A percentile compares a stretch with the other conserved stretches of the same genome.
phyloP scores from a whole-genome alignment of 2,797 vertebrate genomes.

The Sebastes cheni region DNA sequence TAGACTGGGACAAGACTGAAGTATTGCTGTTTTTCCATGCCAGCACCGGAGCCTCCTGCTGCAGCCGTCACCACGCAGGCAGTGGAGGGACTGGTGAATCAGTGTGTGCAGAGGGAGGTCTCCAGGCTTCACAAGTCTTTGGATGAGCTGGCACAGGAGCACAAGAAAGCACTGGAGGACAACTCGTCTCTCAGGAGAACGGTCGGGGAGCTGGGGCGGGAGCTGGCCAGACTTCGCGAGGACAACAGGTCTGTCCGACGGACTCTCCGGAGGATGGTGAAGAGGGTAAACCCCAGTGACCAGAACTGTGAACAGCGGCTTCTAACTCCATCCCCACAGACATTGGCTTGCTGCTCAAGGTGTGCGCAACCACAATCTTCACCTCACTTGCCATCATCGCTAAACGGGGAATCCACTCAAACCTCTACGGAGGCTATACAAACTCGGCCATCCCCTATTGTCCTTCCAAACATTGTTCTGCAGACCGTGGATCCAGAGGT shows the following conservation, averaged over 20 bases:
- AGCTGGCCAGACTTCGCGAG: background rate
- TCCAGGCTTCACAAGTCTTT: slow-evolving; percentile 12
- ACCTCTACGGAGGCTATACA: background rate
- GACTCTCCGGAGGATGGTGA: background rate
- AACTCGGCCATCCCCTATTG: background rate
- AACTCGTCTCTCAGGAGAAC: background rate
- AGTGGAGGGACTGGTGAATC: slow-evolving; percentile 8
- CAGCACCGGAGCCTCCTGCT: slow-evolving; percentile 6
- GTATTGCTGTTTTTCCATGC: slow-evolving; percentile 26
- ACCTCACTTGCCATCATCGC: background rate
- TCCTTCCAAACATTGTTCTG: background rate
- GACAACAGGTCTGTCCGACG: background rate
- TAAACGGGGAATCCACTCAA: background rate
- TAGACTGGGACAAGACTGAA: background rate
- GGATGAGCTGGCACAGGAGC: slow-evolving; percentile 5
- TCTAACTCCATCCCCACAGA: too few relatives aligned
- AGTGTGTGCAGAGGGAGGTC: background rate
- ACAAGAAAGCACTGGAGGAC: background rate
- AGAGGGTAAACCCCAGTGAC: background rate
- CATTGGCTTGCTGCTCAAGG: background rate
- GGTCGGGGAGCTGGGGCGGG: background rate
- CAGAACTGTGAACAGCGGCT: background rate
- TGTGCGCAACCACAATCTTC: background rate
- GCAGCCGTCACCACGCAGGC: background rate
- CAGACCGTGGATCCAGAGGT: background rate